Evolutionary conservation across 2,888 invertebrate genomes (phyloP).

Genomic region (Gortyna flavago): DNA sequence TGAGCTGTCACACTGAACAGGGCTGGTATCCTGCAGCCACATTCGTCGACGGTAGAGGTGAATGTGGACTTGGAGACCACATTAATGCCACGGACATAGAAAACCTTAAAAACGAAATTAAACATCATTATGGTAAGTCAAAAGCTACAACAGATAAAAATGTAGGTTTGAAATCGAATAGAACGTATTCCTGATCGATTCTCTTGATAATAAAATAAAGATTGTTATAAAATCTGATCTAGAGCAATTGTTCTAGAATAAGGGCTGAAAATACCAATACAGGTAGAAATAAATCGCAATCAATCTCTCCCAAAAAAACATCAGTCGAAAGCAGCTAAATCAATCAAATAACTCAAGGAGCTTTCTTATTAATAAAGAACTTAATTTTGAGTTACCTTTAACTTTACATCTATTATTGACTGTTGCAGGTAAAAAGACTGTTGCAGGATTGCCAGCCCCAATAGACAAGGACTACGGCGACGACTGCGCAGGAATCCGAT

Average conservation of each 20-base stretch:
- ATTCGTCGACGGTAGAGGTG: conserved; percentile 90
- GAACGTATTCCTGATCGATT: neutral
- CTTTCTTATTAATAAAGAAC: neutral
- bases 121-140: conserved; percentile 85
- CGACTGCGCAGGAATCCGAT: conserved; percentile 91
- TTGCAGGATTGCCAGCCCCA: conserved; percentile 35
- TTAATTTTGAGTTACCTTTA: neutral
- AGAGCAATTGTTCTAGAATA: neutral
- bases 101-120: conserved; percentile 88
- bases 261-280: neutral
- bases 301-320: neutral
- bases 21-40: conserved; percentile 94
- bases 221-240: neutral
- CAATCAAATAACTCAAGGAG: neutral
- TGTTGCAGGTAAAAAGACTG: conserved; percentile 56
- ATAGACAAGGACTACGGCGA: conserved; percentile 53
- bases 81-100: conserved; percentile 89
- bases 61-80: conserved; percentile 87
- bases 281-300: neutral
- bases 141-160: neutral
- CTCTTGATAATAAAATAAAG: neutral
- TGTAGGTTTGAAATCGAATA: neutral
- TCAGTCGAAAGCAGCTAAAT: neutral
- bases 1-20: conserved; percentile 91
- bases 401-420: neutral